Base-by-base conservation (phyloP, 2,113 vertebrate species). In the Halichoerus grypus region DNA sequence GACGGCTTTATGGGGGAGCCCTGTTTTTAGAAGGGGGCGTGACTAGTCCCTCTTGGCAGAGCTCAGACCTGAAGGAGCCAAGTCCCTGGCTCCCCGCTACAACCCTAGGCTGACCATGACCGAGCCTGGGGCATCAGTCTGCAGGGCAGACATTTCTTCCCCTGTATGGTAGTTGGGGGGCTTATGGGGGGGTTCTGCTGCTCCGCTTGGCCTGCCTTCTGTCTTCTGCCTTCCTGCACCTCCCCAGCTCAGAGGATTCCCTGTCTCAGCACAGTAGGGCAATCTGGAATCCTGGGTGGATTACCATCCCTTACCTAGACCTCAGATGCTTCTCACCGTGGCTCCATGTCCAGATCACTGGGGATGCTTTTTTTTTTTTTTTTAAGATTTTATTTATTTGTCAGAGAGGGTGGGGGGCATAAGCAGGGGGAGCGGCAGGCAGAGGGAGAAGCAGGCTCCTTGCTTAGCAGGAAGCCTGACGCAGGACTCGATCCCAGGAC, bases 1-100 rank as follows among this genome's bases (percentile, higher is more conserved):
- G 85, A 57, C 1, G 2, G 87, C 74, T 89, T 96, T 93, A 77
- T 49, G 63, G 49, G 69, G 96, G 31, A 67, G 26, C 55, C 93
- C 81, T 95, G 59, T 71, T 83, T 93, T 93, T 69, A 95, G 88
- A 92, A 94, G 59, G n/a, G 28, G 88, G 71, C 5, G 4, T 95
- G 94, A 33, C 59, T 39, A 51, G 24, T 77, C 69, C 63, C 49
- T 85, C 76, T 82, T 77, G 79, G 65, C 7, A 51, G 53, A 94
- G 55, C 55, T 49, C 80, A 91, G 55, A 55, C 16, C 57, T 39
- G 59, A 26, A 26, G 26, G 24, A 81, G n/a, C 63, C 77, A 26
- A 77, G 93, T 10, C 39, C 81, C 74, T 31, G 9, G 72, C 4
- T 0, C 13, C 46, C 59, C 0, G 4, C 21, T 46, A 6, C 36